Evolutionary conservation across 2,113 vertebrate genomes (phyloP), one percentile per base, ranked within the genome.

Genomic region (Leucopternis melanops): DNA sequence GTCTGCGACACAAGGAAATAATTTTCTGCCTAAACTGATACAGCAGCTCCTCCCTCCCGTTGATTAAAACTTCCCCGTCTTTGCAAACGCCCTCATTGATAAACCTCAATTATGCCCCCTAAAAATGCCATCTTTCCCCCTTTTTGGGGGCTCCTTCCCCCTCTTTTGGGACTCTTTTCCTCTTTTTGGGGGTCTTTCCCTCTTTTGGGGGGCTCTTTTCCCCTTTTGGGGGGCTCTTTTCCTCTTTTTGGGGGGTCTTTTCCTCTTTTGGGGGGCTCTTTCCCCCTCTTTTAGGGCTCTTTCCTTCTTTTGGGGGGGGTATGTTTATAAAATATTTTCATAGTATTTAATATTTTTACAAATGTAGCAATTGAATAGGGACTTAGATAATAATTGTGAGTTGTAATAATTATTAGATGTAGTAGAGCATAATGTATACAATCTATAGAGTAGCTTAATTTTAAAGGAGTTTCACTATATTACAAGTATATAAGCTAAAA

Each of bases 1-100:
- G n/a, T 84, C 70, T 23, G 36, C 1, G 1, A 15, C 42, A 2
- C 71, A 0, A 26, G 67, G 55, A 40, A 67, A 86, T 58, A 0
- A 11, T 83, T 86, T 32, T 15, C 49, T 31, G 23, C 54, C 59
- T 15, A 3, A 71, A 16, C 13, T 5, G 0, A 31, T 6, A 3
- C 34, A 22, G n/a, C 67, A 26, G 23, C 32, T 73, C 38, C 69
- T n/a, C 11, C 63, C 11, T 70, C n/a, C 44, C n/a, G 0, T 20
- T 14, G 32, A 67, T 52, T 22, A 11, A 34, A 90, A 29, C 26
- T 27, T 40, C 26, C 26, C 34, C 5, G 0, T 26, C 54, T 10
- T 38, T 23, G 26, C 67, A 22, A 47, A n/a, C 8, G 0, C 52
- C 27, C 21, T 13, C 52, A 16, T 7, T 8, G 47, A 9, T 9